Percentiles rank a stretch among this genome's conserved stretches.
Conservation (phyloP, 2,888 invertebrate genomes). For the Drosophila peninsularis region DNA sequence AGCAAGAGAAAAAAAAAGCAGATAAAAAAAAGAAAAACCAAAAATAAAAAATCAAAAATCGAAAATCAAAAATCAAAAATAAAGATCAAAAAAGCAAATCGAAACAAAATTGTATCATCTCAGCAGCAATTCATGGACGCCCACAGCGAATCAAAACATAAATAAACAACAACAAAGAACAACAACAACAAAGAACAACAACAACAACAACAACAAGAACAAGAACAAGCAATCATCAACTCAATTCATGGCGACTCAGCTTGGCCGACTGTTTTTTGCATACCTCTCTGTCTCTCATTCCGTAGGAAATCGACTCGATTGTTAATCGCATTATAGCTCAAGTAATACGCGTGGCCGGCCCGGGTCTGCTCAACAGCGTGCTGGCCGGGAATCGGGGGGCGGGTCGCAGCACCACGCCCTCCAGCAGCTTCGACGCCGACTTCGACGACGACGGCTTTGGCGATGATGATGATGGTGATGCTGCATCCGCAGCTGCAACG, state of each 20-base stretch:
- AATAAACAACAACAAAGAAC: conserved; percentile 13
- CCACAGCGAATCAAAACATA: conserved; percentile 21
- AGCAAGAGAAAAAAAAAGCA: conserved; percentile 2
- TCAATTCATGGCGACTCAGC: conserved; percentile 27
- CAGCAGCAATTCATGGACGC: conserved; percentile 28
- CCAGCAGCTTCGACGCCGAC: conserved; percentile 85
- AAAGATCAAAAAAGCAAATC: conserved; percentile 9
- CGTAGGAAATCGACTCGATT: conserved; percentile 84
- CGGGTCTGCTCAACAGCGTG: conserved; percentile 86
- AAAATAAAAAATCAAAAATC: conserved; percentile 19
- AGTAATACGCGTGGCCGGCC: conserved; percentile 91
- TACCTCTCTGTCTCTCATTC: conserved; percentile 43
- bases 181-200: conserved; percentile 7
- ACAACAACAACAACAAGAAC: conserved; percentile 7
- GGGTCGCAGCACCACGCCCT: conserved; percentile 59
- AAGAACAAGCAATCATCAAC: conserved; percentile 22
- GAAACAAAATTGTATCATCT: conserved; percentile 32
- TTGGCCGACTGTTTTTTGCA: conserved; percentile 41
- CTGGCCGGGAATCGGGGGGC: conserved; percentile 75
- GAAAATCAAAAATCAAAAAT: conserved; percentile 4
- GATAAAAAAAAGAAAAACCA: conserved; percentile 6
- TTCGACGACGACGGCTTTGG: conserved; percentile 81
- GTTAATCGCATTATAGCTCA: conserved; percentile 84
- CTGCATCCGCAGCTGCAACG: not conserved
- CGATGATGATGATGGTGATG: conserved; percentile 35